Conservation (phyloP, 2,888 invertebrate species). For the Parnassius smintheus region DNA sequence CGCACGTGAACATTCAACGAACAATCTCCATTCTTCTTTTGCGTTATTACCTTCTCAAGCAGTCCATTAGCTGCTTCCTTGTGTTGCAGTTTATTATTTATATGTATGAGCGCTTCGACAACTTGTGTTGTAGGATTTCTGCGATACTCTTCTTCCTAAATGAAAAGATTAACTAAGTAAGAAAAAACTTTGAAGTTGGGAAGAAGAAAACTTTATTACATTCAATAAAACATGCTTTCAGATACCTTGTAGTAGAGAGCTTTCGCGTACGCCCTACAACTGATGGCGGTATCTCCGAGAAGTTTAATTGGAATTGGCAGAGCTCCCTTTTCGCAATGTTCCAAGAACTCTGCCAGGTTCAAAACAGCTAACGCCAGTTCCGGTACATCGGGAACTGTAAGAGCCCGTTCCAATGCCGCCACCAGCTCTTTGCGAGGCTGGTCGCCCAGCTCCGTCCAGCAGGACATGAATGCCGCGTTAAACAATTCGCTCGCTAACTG, state of each 20-base stretch:
- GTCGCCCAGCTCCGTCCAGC: constrained; percentile 97
- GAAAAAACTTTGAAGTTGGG: neutral
- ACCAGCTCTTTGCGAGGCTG: constrained; percentile 92
- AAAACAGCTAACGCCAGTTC: constrained; percentile 97
- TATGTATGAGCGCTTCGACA: constrained; percentile 95
- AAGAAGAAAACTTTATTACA: neutral
- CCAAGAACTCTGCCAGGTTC: constrained; percentile 99
- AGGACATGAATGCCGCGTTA: constrained; percentile 99
- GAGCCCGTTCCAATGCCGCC: constrained; percentile 90
- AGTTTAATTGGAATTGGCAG: constrained; percentile 93
- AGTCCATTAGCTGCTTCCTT: constrained; percentile 98
- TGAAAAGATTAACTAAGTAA: constrained; percentile 27
- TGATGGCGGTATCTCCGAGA: constrained; percentile 95
- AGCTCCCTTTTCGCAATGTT: constrained; percentile 98
- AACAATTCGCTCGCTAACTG: constrained; percentile 96
- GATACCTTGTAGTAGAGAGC: constrained; percentile 82
- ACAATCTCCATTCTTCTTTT: constrained; percentile 84
- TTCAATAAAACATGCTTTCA: constrained; percentile 1
- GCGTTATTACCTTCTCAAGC: constrained; percentile 91
- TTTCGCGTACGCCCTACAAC: constrained; percentile 89
- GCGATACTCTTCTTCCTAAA: constrained; percentile 94
- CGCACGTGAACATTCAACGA: constrained; percentile 83
- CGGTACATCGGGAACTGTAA: constrained; percentile 94
- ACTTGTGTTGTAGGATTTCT: constrained; percentile 84
- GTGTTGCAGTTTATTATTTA: constrained; percentile 98